Base-by-base conservation (phyloP, 2,797 vertebrate species). In the Protonibea diacanthus region DNA sequence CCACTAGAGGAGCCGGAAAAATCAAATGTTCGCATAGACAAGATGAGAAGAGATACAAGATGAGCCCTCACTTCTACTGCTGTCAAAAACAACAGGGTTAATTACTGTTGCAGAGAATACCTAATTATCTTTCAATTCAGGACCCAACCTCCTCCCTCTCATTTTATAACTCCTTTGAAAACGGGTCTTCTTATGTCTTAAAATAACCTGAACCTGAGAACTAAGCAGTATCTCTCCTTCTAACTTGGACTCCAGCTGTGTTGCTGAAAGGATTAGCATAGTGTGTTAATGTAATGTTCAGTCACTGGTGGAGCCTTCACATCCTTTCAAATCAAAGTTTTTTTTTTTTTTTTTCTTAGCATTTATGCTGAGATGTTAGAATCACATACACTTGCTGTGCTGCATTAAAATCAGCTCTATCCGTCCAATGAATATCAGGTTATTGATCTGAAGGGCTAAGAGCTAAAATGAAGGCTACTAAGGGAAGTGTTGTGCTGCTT, bases 191-290 rank as follows among this genome's bases (percentile, higher is more conserved):
- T 86, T 63, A 58, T 86, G 84, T 88, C 84, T 91, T 75, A 88
- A 92, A 92, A 89, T 90, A 92, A 86, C 81, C 85, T 66, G 65
- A 84, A 88, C 74, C 85, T 79, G 75, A 89, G 73, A 74, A 74
- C 48, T 69, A 67, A 74, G 72, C 78, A 55, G 27, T 45, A 49
- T 71, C 74, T 84, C 74, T 82, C 29, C 53, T 55, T 56, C 64
- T 65, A 38, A 83, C 66, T 78, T 82, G 72, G 74, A 84, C 82
- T 88, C 89, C 86, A 86, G 82, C 89, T 89, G 88, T 11, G 88
- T 56, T 60, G 72, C 78, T 85, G 62, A 83, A 83, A 78, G 69
- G 60, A 83, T 92, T 90, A 81, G 53, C 81, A 82, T 81, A 80
- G 64, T 60, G 66, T 72, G 65, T 79, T 85, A 79, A 85, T 80